phyloP scores from a whole-genome alignment of 2,797 vertebrate genomes.

The Tragopan temminckii region DNA sequence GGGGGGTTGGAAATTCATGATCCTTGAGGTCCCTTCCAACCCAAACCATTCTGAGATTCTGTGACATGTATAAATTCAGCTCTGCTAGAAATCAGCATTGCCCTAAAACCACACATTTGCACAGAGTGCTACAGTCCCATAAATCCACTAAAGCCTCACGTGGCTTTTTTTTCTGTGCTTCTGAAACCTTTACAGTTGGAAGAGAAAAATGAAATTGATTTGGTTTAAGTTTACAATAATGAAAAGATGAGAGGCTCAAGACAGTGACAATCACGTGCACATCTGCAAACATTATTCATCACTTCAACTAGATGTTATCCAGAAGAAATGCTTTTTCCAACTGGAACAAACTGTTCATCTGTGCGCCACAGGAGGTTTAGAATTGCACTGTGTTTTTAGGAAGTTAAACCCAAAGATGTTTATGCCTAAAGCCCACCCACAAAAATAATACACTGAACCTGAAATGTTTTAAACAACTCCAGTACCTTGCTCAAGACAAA shows the following conservation, averaged over 20 bases:
- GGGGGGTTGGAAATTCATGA: no score
- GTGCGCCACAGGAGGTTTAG: background rate
- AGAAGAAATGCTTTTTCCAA: background rate
- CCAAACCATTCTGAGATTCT: no score
- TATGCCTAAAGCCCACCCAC: background rate
- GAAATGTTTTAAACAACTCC: background rate
- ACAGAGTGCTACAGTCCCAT: background rate
- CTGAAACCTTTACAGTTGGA: background rate
- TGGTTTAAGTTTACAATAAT: background rate
- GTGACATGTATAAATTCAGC: background rate
- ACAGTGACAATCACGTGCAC: background rate
- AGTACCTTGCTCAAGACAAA: background rate
- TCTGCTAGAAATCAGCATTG: background rate
- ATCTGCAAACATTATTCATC: background rate
- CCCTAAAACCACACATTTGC: background rate
- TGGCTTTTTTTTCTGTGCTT: background rate
- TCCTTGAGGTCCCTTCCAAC: no score
- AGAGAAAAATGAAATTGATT: background rate
- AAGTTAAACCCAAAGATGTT: background rate
- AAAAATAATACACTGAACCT: background rate
- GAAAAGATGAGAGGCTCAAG: background rate
- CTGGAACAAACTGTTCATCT: background rate
- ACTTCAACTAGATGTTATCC: background rate
- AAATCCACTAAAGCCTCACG: background rate
- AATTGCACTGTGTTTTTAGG: background rate